Percentiles rank a stretch among this genome's conserved stretches.
These are phyloP conservation scores for Nemotelus pantherinus DNA, from an alignment of 2,888 invertebrate species.

Conservation along the genomic window DNA sequence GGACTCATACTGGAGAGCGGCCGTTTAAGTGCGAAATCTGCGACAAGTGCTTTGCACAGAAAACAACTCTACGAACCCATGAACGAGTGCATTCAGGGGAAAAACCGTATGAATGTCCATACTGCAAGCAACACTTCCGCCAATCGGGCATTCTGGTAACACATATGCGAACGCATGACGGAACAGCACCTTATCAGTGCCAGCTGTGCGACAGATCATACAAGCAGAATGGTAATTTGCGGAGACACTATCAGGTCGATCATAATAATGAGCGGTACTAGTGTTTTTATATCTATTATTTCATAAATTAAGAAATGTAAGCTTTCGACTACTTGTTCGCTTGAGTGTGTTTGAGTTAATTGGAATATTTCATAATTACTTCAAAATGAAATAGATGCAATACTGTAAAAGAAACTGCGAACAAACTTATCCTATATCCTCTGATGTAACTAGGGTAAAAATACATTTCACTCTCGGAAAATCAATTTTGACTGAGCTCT, in stretches of 20 bases:
- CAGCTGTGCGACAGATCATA: constrained; percentile 44
- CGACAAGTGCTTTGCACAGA: constrained; percentile 42
- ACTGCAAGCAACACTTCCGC: constrained; percentile 41
- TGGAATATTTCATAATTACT: too few relatives aligned
- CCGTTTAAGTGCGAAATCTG: constrained; percentile 46
- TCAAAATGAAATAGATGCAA: too few relatives aligned
- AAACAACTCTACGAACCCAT: constrained; percentile 44
- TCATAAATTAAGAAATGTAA: too few relatives aligned
- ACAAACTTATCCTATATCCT: too few relatives aligned
- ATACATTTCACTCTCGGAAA: too few relatives aligned
- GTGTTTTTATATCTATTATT: background rate
- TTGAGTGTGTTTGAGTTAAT: too few relatives aligned
- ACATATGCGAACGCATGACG: constrained; percentile 45
- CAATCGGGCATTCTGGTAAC: constrained; percentile 45
- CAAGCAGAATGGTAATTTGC: constrained; percentile 45
- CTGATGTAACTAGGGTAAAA: too few relatives aligned
- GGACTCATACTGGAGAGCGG: constrained; percentile 48
- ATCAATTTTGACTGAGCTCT: too few relatives aligned
- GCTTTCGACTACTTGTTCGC: too few relatives aligned
- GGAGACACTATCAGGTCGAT: constrained; percentile 45
- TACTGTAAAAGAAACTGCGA: too few relatives aligned
- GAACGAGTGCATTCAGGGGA: constrained; percentile 44
- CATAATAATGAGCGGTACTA: constrained; percentile 43
- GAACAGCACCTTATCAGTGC: constrained; percentile 45
- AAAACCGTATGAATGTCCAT: constrained; percentile 45